Evolutionary conservation across 2,113 vertebrate species (phyloP).

Genomic region (Hiodon tergisus): DNA sequence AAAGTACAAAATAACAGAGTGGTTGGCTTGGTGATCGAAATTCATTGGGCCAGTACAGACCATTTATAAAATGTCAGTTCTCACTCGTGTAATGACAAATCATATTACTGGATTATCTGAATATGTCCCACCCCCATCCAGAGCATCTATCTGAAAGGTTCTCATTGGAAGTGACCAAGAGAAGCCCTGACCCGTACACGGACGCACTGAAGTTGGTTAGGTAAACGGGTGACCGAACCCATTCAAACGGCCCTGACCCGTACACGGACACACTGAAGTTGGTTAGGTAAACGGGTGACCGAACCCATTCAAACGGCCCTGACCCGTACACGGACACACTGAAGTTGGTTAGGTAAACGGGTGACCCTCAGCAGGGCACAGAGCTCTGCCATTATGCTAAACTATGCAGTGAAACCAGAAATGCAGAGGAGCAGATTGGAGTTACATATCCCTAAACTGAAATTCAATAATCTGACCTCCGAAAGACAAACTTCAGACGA

Average conservation of each 20-base stretch:
- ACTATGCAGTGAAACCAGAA: conserved; percentile 48
- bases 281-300: no score
- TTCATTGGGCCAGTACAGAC: no score
- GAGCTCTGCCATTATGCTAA: conserved; percentile 42
- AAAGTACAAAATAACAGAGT: no score
- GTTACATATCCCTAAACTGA: conserved; percentile 1
- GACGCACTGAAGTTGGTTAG: no score
- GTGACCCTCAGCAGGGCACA: background rate
- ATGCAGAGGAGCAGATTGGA: conserved; percentile 18
- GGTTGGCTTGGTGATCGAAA: no score
- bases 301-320: background rate
- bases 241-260: background rate
- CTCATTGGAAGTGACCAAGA: background rate
- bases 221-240: no score
- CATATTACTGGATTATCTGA: no score
- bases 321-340: background rate
- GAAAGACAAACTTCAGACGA: background rate
- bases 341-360: conserved; percentile 20
- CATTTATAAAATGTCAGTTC: no score
- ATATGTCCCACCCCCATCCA: no score
- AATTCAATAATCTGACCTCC: background rate
- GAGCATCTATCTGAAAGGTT: background rate
- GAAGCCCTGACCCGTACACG: no score
- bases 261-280: background rate
- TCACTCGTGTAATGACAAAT: no score